Percentiles rank a stretch among this genome's conserved stretches.
These are phyloP conservation scores for Isotomurus palustris DNA, from an alignment of 2,888 invertebrate genomes.

Conservation along the genomic window DNA sequence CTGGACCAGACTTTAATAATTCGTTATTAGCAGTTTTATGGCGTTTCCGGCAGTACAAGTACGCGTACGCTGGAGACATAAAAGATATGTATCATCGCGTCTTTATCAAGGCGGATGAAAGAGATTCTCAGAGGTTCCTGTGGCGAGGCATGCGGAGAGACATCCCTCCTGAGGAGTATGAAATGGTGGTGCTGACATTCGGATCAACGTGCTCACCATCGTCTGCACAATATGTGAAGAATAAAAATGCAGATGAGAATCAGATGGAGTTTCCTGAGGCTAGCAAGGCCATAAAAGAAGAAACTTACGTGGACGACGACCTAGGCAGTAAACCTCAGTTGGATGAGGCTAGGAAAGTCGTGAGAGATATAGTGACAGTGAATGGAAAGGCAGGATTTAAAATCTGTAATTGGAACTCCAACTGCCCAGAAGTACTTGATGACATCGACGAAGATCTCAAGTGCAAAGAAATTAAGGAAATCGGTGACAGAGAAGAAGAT, in stretches of 20 bases:
- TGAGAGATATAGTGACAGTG: neutral
- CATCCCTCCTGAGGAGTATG: neutral
- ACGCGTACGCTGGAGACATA: conserved; percentile 1
- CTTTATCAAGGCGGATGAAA: neutral
- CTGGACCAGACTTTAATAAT: conserved; percentile 16
- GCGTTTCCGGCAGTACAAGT: neutral
- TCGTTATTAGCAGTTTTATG: conserved; percentile 1
- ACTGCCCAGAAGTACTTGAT: neutral
- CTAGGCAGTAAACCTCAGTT: neutral
- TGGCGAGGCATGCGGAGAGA: neutral
- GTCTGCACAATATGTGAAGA: neutral
- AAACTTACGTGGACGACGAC: neutral
- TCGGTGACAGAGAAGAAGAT: neutral
- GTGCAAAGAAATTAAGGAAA: neutral
- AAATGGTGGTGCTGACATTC: conserved; percentile 3
- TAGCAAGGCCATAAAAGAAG: neutral
- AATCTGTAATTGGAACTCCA: neutral
- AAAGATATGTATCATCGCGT: conserved; percentile 11
- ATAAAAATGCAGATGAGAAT: neutral
- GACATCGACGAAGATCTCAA: neutral
- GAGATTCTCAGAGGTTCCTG: neutral
- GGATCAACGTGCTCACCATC: conserved; percentile 5
- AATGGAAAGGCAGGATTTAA: neutral
- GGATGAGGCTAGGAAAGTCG: neutral
- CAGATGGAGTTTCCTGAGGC: neutral